A percentile compares a stretch with the other conserved stretches of the same genome.
These are phyloP conservation scores for Melitaea cinxia DNA, from an alignment of 1,140 invertebrate species.

Conservation along the genomic window DNA sequence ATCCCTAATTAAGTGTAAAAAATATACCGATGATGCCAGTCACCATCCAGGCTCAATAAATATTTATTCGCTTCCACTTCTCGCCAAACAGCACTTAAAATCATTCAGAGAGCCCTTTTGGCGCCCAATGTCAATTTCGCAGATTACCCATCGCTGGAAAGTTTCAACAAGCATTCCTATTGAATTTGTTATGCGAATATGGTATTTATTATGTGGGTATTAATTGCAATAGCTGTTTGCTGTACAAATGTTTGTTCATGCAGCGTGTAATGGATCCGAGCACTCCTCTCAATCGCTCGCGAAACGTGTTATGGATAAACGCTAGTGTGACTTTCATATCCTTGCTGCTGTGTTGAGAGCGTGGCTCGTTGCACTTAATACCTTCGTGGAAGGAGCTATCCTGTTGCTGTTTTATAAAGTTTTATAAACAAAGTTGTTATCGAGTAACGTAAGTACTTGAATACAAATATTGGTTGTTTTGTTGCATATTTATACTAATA, in stretches of 20 bases:
- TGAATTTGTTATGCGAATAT: constrained; percentile 35
- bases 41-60: constrained; percentile 55
- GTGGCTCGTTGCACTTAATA: constrained; percentile 18
- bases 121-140: constrained; percentile 76
- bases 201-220: constrained; percentile 40
- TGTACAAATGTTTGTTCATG: constrained; percentile 53
- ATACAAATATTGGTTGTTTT: no score
- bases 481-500: no score
- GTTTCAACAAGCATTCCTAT: constrained; percentile 56
- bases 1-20: neutral
- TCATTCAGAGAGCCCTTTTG: constrained; percentile 63
- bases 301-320: constrained; percentile 73
- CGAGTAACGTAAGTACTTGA: no score
- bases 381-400: neutral
- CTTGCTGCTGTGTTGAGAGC: constrained; percentile 29
- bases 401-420: neutral
- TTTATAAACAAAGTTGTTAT: constrained; percentile 1
- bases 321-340: constrained; percentile 68
- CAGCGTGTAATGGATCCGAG: constrained; percentile 67
- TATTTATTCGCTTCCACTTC: constrained; percentile 64
- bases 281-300: constrained; percentile 68
- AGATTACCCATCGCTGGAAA: constrained; percentile 57
- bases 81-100: constrained; percentile 63
- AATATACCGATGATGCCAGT: neutral
- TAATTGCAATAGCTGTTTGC: constrained; percentile 52